Base-by-base conservation (phyloP, 2,888 invertebrate species). In the Zhuqinia jingwanae region DNA sequence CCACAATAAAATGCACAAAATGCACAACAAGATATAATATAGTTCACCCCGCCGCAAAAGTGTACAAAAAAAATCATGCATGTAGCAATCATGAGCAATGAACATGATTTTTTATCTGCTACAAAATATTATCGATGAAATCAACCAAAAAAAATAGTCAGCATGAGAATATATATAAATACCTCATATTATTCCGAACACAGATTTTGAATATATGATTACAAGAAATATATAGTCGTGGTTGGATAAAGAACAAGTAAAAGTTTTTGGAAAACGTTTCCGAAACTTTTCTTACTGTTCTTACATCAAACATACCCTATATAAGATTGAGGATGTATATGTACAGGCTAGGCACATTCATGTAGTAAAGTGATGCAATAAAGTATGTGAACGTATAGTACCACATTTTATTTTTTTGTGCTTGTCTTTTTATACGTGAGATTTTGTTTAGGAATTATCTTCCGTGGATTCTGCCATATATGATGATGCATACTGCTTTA, bases 361-460 rank as follows among this genome's bases (percentile, higher is more conserved):
- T 68, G 1, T 27, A 27, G n/a, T n/a, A n/a, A n/a, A n/a, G n/a
- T n/a, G n/a, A n/a, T n/a, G n/a, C n/a, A n/a, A n/a, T n/a, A n/a
- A n/a, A n/a, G n/a, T n/a, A n/a, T n/a, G n/a, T n/a, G n/a, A n/a
- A n/a, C n/a, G n/a, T n/a, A n/a, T n/a, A n/a, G n/a, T n/a, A n/a
- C n/a, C n/a, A n/a, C n/a, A n/a, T n/a, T n/a, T n/a, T n/a, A n/a
- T n/a, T n/a, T n/a, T 27, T 60, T 20, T 45, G 17, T 45, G 20
- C 42, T 22, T 17, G 60, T 63, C 17, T 65, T 8, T 65, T 56
- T 60, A 60, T 20, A 75, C 75, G 47, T 75, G 68, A 68, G 42
- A 36, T 75, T 81, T 60, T 82, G 75, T 82, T 82, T 22, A 6
- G 73, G 75, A 82, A 82, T 82, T 82, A 82, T 82, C 82, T 82